Conservation (phyloP, 2,797 vertebrate species). For the Melanotaenia trifasciata region DNA sequence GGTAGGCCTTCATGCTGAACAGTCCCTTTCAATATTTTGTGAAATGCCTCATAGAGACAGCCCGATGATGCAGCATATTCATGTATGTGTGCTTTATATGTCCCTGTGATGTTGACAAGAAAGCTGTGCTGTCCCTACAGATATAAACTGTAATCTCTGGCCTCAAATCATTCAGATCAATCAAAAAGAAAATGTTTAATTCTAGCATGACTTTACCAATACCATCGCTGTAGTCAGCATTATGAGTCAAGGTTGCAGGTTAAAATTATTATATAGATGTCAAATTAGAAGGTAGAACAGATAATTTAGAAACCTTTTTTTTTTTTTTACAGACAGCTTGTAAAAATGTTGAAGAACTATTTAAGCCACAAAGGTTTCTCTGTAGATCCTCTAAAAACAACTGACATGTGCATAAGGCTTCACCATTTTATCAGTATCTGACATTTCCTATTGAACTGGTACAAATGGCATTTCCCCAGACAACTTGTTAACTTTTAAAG, state of each 20-base stretch:
- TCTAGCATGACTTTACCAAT: slow-evolving; percentile 27
- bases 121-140: slow-evolving; percentile 5
- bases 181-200: slow-evolving; percentile 21
- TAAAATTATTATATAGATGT: slow-evolving; percentile 46
- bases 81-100: not conserved
- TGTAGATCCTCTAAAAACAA: slow-evolving; percentile 61
- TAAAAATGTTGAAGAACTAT: slow-evolving; percentile 35
- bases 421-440: slow-evolving; percentile 82
- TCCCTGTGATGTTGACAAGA: not conserved
- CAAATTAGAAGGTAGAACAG: slow-evolving; percentile 25
- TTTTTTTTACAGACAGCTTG: slow-evolving; percentile 26
- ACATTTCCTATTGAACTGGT: slow-evolving; percentile 88
- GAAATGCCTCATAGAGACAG: not conserved
- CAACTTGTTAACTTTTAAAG: slow-evolving; percentile 93
- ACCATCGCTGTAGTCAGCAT: slow-evolving; percentile 22
- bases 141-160: slow-evolving; percentile 26
- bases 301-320: slow-evolving; percentile 17
- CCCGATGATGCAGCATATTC: not conserved
- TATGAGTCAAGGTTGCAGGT: slow-evolving; percentile 15
- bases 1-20: no score
- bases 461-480: slow-evolving; percentile 90
- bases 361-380: slow-evolving; percentile 51
- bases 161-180: slow-evolving; percentile 32
- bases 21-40: not conserved
- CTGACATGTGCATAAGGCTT: slow-evolving; percentile 77